Percentiles rank a stretch among this genome's conserved stretches.
Evolutionary conservation across 2,888 invertebrate species (phyloP).

Genomic region (Phaedon cochleariae): DNA sequence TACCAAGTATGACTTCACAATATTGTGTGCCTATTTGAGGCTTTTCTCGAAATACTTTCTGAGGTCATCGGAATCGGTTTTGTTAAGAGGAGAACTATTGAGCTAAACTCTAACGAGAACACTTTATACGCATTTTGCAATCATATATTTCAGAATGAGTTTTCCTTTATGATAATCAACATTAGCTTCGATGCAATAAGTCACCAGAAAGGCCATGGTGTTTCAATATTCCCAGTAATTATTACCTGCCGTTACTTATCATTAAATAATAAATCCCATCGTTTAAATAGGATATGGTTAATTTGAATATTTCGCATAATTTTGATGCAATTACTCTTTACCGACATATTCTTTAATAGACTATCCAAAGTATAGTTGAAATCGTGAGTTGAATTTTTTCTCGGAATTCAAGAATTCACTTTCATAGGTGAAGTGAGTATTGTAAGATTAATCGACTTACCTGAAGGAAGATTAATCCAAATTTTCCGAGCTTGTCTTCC

Average conservation of each 20-base stretch:
- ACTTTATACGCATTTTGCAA: neutral
- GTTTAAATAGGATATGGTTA: constrained; percentile 5
- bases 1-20: too few relatives aligned
- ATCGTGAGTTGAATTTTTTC: constrained; percentile 11
- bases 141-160: neutral
- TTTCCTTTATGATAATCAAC: neutral
- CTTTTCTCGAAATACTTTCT: too few relatives aligned
- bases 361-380: neutral
- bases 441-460: too few relatives aligned
- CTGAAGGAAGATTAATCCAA: too few relatives aligned
- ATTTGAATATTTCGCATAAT: constrained; percentile 19
- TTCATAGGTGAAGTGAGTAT: too few relatives aligned
- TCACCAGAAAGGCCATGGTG: constrained; percentile 13
- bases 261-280: neutral
- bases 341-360: neutral
- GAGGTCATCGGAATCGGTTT: too few relatives aligned
- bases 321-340: constrained; percentile 7
- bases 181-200: neutral
- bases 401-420: neutral
- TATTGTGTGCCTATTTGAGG: too few relatives aligned
- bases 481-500: too few relatives aligned
- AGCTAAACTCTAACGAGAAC: too few relatives aligned
- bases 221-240: constrained; percentile 4
- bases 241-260: neutral
- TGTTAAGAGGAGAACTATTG: too few relatives aligned